phyloP scores from a whole-genome alignment of 2,888 invertebrate genomes.

The Meghimatium bilineatum region DNA sequence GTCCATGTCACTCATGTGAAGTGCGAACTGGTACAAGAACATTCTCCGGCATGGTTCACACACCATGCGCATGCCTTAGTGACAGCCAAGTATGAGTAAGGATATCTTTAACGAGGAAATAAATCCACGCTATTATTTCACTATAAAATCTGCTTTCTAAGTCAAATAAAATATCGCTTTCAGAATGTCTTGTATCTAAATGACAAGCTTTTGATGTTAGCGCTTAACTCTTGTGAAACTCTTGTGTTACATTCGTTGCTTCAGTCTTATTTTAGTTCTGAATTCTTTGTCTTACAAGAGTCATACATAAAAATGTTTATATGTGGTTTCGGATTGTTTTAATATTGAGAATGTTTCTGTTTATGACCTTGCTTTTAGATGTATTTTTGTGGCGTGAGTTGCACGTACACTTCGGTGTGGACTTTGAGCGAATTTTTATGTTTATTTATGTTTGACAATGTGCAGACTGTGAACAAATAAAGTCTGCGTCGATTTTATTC shows the following conservation, averaged over 20 bases:
- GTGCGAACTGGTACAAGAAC: not conserved
- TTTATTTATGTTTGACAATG: not conserved
- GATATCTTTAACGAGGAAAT: slow-evolving; percentile 5
- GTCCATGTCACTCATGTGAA: slow-evolving; percentile 7
- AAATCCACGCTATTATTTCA: slow-evolving; percentile 22
- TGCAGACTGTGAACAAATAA: not conserved
- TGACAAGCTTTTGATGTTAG: slow-evolving; percentile 16
- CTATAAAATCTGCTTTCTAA: slow-evolving; percentile 11
- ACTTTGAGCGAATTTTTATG: not conserved
- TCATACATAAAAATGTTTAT: not conserved
- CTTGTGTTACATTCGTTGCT: not conserved
- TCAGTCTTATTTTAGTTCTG: not conserved
- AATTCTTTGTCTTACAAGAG: not conserved
- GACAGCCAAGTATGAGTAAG: slow-evolving; percentile 7
- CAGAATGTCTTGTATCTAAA: not conserved
- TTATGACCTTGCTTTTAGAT: not conserved
- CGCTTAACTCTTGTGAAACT: not conserved
- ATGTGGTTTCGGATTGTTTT: not conserved
- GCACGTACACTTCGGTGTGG: not conserved
- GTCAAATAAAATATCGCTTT: not conserved
- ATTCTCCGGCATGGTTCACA: slow-evolving; percentile 23
- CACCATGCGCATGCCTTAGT: not conserved
- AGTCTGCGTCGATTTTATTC: not conserved
- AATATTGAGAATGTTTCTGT: not conserved
- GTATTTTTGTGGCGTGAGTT: not conserved